Evolutionary conservation across 2,113 vertebrate genomes (phyloP).

Genomic region (Leptobrachium ailaonicum): DNA sequence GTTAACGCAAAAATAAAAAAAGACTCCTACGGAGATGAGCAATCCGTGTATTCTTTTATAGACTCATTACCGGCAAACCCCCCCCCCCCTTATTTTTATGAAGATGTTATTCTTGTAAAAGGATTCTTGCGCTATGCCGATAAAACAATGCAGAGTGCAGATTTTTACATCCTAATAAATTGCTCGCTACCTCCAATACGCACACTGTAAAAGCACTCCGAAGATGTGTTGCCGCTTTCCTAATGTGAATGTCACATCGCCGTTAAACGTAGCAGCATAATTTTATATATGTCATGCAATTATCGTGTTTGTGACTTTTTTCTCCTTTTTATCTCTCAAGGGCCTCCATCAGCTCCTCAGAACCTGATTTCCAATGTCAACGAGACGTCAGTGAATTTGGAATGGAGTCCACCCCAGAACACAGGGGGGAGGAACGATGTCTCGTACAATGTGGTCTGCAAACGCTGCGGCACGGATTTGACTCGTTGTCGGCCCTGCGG

Average conservation of each 20-base stretch:
- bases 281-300: too few species aligned
- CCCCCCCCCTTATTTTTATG: background rate
- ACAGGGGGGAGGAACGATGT: conserved; percentile 89
- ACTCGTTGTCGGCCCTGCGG: conserved; percentile 86
- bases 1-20: background rate
- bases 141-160: background rate
- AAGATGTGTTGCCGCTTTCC: background rate
- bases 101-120: background rate
- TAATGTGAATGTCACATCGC: background rate
- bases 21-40: background rate
- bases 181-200: background rate
- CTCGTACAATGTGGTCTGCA: conserved; percentile 92
- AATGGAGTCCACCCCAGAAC: conserved; percentile 89
- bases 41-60: background rate
- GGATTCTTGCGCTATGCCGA: background rate
- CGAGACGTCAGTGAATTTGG: conserved; percentile 94
- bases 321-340: conserved; percentile 60
- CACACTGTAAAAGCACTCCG: background rate
- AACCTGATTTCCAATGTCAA: conserved; percentile 97
- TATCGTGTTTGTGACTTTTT: background rate
- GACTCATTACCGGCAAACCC: background rate
- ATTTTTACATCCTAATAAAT: background rate
- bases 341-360: conserved; percentile 88
- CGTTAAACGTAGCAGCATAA: background rate
- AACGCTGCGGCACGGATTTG: conserved; percentile 80